phyloP scores from a whole-genome alignment of 2,888 invertebrate species.

The Agonopterix subpropinquella region DNA sequence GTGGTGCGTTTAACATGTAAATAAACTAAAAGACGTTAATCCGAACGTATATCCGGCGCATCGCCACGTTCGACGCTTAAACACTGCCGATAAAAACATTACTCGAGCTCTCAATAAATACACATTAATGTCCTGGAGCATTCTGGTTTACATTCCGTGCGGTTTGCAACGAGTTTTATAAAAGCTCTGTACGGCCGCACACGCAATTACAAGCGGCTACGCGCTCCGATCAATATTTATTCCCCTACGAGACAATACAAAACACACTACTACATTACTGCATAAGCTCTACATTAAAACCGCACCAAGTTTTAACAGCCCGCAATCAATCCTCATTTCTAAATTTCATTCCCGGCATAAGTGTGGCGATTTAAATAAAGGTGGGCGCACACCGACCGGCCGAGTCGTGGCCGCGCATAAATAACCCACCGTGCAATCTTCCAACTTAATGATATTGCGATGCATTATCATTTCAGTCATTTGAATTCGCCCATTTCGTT shows the following conservation, averaged over 20 bases:
- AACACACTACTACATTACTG: constrained; percentile 49
- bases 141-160: constrained; percentile 73
- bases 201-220: constrained; percentile 71
- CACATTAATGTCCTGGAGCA: constrained; percentile 71
- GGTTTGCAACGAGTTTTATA: constrained; percentile 72
- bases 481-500: constrained; percentile 38
- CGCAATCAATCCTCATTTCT: constrained; percentile 34
- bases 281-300: constrained; percentile 21
- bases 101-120: constrained; percentile 72
- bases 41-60: constrained; percentile 42
- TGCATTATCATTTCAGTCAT: constrained; percentile 45
- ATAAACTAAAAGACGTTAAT: constrained; percentile 31
- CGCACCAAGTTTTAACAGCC: constrained; percentile 22
- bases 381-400: constrained; percentile 29
- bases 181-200: constrained; percentile 67
- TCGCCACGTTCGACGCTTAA: constrained; percentile 48
- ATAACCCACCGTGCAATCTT: constrained; percentile 49
- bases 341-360: constrained; percentile 26
- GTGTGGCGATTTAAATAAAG: constrained; percentile 33
- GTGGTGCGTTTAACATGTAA: constrained; percentile 25
- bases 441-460: constrained; percentile 54
- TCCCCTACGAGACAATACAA: constrained; percentile 50
- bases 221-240: constrained; percentile 68
- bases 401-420: constrained; percentile 39
- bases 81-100: constrained; percentile 71